A percentile compares a stretch with the other conserved stretches of the same genome.
phyloP scores from a whole-genome alignment of 1,140 invertebrate genomes.

The Galendromus occidentalis region DNA sequence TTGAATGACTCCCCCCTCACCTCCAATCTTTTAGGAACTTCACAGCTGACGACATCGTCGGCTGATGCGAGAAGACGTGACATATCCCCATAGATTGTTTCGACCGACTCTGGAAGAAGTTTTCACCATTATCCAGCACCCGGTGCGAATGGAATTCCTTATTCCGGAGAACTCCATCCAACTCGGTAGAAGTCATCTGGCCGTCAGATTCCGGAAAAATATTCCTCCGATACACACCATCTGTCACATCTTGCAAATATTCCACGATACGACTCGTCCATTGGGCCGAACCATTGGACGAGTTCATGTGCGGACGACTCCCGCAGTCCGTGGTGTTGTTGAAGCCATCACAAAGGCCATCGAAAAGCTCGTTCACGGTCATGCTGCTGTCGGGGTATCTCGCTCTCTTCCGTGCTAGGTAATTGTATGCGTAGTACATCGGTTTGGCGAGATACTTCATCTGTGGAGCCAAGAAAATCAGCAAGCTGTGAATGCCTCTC shows the following conservation, averaged over 20 bases:
- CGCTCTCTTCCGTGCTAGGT: background rate
- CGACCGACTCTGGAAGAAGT: background rate
- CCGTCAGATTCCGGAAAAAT: no score
- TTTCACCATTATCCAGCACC: no score
- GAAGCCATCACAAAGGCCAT: background rate
- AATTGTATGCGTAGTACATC: background rate
- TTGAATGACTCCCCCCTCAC: background rate
- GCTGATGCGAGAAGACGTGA: background rate
- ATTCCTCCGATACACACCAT: background rate
- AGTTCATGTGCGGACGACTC: background rate
- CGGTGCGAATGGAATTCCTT: no score
- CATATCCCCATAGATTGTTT: background rate
- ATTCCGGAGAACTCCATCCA: no score
- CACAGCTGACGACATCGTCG: background rate
- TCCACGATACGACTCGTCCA: background rate
- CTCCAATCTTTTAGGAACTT: constrained; percentile 1
- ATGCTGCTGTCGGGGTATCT: background rate
- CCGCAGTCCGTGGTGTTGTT: background rate
- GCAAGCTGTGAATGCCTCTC: no score
- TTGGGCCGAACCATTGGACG: background rate
- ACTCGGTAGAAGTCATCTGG: no score
- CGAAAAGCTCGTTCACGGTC: background rate
- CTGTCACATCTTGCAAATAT: background rate
- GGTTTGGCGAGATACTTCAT: background rate
- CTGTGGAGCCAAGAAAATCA: no score